These are phyloP conservation scores for Adelosebastes latens DNA, from an alignment of 2,797 vertebrate genomes.

Conservation along the genomic window DNA sequence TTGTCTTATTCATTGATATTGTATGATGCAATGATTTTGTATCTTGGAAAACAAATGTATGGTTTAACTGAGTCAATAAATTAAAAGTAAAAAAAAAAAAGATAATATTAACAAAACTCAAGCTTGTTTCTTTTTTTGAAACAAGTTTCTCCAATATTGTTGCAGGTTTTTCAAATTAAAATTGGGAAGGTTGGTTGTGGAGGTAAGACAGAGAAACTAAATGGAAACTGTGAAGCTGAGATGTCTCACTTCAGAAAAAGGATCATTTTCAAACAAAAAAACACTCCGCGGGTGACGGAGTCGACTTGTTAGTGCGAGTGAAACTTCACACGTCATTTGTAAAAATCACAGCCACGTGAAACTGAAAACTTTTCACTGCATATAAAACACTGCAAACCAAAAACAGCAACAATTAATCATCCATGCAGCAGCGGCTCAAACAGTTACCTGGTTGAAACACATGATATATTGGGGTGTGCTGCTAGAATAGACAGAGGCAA, in stretches of 20 bases:
- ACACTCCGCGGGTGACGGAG: not conserved
- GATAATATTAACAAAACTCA: not conserved
- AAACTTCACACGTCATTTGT: constrained; percentile 31
- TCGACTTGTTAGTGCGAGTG: not conserved
- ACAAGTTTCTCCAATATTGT: not conserved
- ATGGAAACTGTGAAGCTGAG: not conserved
- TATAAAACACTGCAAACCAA: constrained; percentile 52
- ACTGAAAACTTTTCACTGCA: constrained; percentile 45
- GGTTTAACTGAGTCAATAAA: too few species aligned
- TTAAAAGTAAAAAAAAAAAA: too few species aligned
- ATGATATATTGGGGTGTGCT: constrained; percentile 80
- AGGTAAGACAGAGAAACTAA: not conserved
- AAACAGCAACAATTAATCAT: not conserved
- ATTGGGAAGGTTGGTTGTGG: not conserved
- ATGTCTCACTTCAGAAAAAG: constrained; percentile 9
- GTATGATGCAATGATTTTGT: too few species aligned
- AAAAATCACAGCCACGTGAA: constrained; percentile 2
- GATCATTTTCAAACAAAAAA: not conserved
- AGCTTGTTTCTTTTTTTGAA: not conserved
- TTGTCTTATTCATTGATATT: too few species aligned
- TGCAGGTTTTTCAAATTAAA: not conserved
- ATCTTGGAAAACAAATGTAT: too few species aligned
- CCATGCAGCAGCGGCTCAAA: constrained; percentile 56
- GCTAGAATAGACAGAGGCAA: constrained; percentile 84
- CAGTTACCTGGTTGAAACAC: constrained; percentile 86